phyloP scores from a whole-genome alignment of 2,113 vertebrate species.

The Gallinago undulata region DNA sequence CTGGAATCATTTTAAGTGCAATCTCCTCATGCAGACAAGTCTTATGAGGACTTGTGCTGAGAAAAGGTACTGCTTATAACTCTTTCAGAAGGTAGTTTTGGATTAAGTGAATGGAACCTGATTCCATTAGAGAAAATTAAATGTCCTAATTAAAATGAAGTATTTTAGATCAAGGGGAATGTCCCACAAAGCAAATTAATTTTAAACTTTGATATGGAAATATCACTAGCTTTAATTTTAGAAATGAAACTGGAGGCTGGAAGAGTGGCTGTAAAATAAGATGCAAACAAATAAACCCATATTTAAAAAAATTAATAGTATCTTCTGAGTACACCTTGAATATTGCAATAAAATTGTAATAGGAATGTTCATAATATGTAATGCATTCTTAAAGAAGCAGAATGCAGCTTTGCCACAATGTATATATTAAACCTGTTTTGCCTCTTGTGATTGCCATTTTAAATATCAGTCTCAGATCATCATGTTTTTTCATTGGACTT shows the following conservation, averaged over 20 bases:
- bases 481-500: neutral
- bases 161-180: constrained; percentile 55
- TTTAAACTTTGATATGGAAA: constrained; percentile 70
- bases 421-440: constrained; percentile 22
- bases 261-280: constrained; percentile 33
- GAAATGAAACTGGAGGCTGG: constrained; percentile 36
- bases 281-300: constrained; percentile 44
- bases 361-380: constrained; percentile 8
- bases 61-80: neutral
- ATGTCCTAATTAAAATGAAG: constrained; percentile 58
- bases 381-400: constrained; percentile 10
- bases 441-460: constrained; percentile 5
- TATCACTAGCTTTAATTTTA: constrained; percentile 56
- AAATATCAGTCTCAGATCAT: neutral
- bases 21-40: neutral
- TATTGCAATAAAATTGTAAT: constrained; percentile 52
- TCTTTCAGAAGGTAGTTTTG: constrained; percentile 31
- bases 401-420: neutral
- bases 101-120: constrained; percentile 33
- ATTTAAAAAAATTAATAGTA: constrained; percentile 8
- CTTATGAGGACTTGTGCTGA: constrained; percentile 6
- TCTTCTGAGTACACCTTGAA: constrained; percentile 25
- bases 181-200: constrained; percentile 56
- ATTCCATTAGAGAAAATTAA: constrained; percentile 57
- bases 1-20: constrained; percentile 27